Percentiles rank a stretch among this genome's conserved stretches.
Evolutionary conservation across 2,113 vertebrate genomes (phyloP).

Genomic region (Phodopus roborovskii): DNA sequence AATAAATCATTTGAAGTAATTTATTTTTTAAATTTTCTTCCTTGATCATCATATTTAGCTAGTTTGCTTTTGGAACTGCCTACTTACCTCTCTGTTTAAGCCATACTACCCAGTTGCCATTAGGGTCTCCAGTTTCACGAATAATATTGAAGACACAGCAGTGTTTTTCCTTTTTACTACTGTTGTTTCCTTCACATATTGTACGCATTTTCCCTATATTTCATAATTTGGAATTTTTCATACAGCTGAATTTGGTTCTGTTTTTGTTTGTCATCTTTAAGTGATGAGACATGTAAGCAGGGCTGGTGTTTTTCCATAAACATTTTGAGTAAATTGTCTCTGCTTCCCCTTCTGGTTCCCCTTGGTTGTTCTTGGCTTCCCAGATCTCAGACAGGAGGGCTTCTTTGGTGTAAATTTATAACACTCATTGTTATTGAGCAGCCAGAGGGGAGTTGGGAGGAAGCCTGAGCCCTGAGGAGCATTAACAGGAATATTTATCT

Average conservation of each 20-base stretch:
- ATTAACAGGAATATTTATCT: constrained; percentile 75
- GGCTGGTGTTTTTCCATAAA: constrained; percentile 78
- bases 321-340: constrained; percentile 75
- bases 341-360: constrained; percentile 74
- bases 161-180: background rate
- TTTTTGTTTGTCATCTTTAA: constrained; percentile 44
- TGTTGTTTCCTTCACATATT: background rate
- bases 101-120: background rate
- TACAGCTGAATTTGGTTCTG: background rate
- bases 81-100: constrained; percentile 8
- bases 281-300: constrained; percentile 28
- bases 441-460: constrained; percentile 73
- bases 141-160: background rate
- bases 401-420: constrained; percentile 71
- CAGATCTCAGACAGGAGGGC: constrained; percentile 60
- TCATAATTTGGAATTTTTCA: background rate
- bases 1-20: background rate
- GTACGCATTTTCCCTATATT: constrained; percentile 34
- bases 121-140: background rate
- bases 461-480: constrained; percentile 59
- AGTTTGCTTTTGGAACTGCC: background rate
- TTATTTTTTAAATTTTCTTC: background rate
- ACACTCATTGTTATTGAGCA: constrained; percentile 75
- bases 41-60: background rate
- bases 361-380: constrained; percentile 80